Conservation (phyloP, 2,113 vertebrate genomes). For the Saguinus midas region DNA sequence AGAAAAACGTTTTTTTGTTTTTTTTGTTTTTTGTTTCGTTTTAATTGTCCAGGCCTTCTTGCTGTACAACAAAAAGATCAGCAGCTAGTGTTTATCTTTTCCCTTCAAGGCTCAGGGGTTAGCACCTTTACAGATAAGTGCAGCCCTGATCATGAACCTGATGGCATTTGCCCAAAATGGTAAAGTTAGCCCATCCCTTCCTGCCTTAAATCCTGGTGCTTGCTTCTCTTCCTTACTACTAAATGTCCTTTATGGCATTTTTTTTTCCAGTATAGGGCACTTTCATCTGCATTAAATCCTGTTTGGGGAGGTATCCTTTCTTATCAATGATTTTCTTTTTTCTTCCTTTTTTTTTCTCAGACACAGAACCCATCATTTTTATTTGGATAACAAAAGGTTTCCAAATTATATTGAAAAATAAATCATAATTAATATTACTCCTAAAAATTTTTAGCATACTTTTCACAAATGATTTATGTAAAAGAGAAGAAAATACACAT, state of each 20-base stretch:
- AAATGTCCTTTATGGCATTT: not conserved
- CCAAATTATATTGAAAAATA: slow-evolving; percentile 75
- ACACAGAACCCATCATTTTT: slow-evolving; percentile 70
- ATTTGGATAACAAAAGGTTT: slow-evolving; percentile 73
- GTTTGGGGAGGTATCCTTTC: not conserved
- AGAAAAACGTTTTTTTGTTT: not conserved
- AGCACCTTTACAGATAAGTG: not conserved
- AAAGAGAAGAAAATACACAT: slow-evolving; percentile 80
- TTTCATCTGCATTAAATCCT: not conserved
- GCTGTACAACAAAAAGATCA: not conserved
- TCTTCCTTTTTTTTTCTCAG: not conserved
- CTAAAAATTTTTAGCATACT: slow-evolving; percentile 63
- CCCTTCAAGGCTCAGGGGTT: not conserved
- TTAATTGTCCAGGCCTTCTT: not conserved
- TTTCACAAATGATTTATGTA: slow-evolving; percentile 73
- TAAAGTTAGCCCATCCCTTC: not conserved
- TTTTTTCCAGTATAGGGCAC: not conserved
- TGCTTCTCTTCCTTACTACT: not conserved
- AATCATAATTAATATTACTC: slow-evolving; percentile 66
- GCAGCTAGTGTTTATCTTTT: not conserved
- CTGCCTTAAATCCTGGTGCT: not conserved
- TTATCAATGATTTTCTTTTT: not conserved
- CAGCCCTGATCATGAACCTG: not conserved
- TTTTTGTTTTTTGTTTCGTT: not conserved
- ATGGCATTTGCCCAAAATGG: not conserved